A percentile compares a stretch with the other conserved stretches of the same genome.
Evolutionary conservation across 2,113 vertebrate genomes (phyloP).

Genomic region (Cyanoramphus novaezelandiae): DNA sequence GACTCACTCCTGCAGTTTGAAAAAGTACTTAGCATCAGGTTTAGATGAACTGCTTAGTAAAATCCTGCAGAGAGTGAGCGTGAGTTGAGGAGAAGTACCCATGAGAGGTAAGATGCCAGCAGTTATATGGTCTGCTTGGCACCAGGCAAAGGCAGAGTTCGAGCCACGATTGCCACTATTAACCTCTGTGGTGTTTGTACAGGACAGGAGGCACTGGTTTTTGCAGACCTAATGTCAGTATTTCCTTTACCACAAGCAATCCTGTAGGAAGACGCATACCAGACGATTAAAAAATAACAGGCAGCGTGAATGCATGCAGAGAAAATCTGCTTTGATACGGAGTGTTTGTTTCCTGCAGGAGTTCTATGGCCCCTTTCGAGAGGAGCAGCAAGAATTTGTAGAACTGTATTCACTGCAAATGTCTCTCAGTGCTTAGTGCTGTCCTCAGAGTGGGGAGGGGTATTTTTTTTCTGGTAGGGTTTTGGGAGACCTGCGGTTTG

Average conservation of each 20-base stretch:
- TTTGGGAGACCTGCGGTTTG: neutral
- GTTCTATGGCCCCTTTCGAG: neutral
- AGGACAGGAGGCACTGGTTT: neutral
- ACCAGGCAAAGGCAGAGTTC: neutral
- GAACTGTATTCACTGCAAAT: neutral
- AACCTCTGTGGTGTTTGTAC: fast-evolving
- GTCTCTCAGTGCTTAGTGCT: neutral
- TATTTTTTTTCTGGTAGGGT: neutral
- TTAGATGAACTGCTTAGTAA: neutral
- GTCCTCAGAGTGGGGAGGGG: neutral
- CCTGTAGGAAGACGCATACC: neutral
- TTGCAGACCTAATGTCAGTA: neutral
- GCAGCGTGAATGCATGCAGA: neutral
- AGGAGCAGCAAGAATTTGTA: neutral
- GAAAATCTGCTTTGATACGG: neutral
- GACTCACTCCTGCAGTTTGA: conserved; percentile 35
- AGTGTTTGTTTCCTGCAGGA: neutral
- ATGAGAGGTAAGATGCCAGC: neutral
- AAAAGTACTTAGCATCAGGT: neutral
- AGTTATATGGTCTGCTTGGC: neutral
- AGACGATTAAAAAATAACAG: neutral
- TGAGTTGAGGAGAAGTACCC: fast-evolving
- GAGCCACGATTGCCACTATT: neutral
- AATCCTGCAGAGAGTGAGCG: neutral
- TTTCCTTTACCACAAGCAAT: neutral